A percentile compares a stretch with the other conserved stretches of the same genome.
Conservation (phyloP, 2,113 vertebrate species). For the Prochilodus magdalenae region DNA sequence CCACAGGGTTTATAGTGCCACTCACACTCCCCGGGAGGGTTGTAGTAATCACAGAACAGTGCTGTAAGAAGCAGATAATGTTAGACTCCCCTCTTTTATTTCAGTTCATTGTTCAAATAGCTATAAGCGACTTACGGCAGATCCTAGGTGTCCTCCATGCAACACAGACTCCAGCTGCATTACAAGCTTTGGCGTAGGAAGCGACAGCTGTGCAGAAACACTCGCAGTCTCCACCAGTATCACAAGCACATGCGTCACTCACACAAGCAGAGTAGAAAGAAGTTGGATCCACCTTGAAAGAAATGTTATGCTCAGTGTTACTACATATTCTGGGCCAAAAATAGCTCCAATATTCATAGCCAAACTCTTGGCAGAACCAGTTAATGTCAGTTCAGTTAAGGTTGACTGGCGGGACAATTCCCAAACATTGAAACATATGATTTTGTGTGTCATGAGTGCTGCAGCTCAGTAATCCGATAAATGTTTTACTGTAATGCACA, state of each 20-base stretch:
- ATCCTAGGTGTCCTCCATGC: constrained; percentile 88
- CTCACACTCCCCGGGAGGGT: constrained; percentile 82
- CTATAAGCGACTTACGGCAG: constrained; percentile 85
- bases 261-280: constrained; percentile 90
- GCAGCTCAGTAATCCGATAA: too few relatives aligned
- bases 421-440: too few relatives aligned
- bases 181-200: constrained; percentile 89
- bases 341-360: too few relatives aligned
- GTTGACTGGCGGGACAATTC: too few relatives aligned
- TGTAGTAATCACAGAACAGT: constrained; percentile 95
- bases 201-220: constrained; percentile 94
- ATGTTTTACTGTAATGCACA: too few relatives aligned
- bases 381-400: too few relatives aligned
- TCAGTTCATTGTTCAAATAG: not conserved
- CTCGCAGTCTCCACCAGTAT: constrained; percentile 92
- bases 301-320: not conserved
- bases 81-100: not conserved
- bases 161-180: constrained; percentile 81
- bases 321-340: not conserved
- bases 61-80: constrained; percentile 72
- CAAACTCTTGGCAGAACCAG: too few relatives aligned
- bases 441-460: too few relatives aligned
- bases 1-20: constrained; percentile 96
- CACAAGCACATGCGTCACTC: constrained; percentile 90
- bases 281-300: constrained; percentile 85